Evolutionary conservation across 2,113 vertebrate genomes (phyloP).

Genomic region (Aythya baeri): DNA sequence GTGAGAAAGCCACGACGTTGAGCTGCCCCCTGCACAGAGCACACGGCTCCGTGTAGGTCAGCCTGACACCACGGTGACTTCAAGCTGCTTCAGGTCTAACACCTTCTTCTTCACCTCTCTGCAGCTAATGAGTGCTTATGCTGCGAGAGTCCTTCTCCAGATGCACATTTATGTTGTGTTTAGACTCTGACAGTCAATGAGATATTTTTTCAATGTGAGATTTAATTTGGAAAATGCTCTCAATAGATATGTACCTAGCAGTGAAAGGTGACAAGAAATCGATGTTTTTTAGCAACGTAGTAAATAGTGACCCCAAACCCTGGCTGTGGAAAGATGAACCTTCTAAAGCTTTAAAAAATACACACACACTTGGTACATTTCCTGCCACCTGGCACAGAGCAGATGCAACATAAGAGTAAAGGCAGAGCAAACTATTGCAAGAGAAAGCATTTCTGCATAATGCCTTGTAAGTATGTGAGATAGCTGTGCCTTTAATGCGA

Average conservation of each 20-base stretch:
- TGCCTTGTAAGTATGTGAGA: fast-evolving
- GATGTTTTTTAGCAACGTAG: not conserved
- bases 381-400: not conserved
- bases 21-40: not conserved
- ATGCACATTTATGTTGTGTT: not conserved
- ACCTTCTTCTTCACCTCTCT: not conserved
- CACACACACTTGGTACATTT: not conserved
- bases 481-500: not conserved
- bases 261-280: not conserved
- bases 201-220: not conserved
- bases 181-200: not conserved
- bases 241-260: not conserved
- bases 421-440: not conserved
- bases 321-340: not conserved
- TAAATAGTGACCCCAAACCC: not conserved
- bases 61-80: not conserved
- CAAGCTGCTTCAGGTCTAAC: not conserved
- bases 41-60: not conserved
- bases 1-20: too few species aligned
- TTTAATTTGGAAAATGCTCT: not conserved
- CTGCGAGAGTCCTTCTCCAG: not conserved
- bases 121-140: not conserved
- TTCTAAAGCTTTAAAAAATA: not conserved
- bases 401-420: not conserved
- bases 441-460: not conserved